Conservation (phyloP, 2,888 invertebrate genomes). For the Zootermopsis nevadensis region DNA sequence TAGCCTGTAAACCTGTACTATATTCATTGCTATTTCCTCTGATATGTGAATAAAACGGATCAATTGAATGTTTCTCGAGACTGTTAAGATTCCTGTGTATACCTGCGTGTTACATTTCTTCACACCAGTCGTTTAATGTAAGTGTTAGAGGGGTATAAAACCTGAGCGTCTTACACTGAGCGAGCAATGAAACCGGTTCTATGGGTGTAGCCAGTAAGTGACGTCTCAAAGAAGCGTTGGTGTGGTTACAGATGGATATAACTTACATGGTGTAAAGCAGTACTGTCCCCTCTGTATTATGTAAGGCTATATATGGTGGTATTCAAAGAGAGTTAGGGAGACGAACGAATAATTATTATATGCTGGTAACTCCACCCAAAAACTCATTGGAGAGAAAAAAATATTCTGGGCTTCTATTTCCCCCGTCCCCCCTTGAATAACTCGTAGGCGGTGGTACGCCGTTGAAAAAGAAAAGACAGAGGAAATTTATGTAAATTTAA, state of each 20-base stretch:
- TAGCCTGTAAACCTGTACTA: too few species aligned
- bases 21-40: too few species aligned
- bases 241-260: constrained; percentile 42
- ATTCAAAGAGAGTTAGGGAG: constrained; percentile 38
- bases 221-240: constrained; percentile 51
- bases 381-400: constrained; percentile 42
- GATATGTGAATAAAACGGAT: too few species aligned
- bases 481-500: constrained; percentile 50
- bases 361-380: constrained; percentile 51
- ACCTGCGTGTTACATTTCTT: too few species aligned
- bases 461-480: constrained; percentile 5
- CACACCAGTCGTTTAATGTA: background rate
- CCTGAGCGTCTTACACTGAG: constrained; percentile 37
- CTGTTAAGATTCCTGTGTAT: too few species aligned
- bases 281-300: constrained; percentile 42
- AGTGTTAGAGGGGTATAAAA: constrained; percentile 14
- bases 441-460: constrained; percentile 43
- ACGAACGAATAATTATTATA: constrained; percentile 50
- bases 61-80: too few species aligned
- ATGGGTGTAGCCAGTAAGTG: constrained; percentile 51
- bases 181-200: constrained; percentile 47
- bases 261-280: constrained; percentile 47
- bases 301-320: constrained; percentile 53
- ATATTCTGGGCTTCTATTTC: constrained; percentile 7
- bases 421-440: constrained; percentile 25